These are phyloP conservation scores for Myopa tessellatipennis DNA, from an alignment of 2,888 invertebrate genomes.

Conservation along the genomic window DNA sequence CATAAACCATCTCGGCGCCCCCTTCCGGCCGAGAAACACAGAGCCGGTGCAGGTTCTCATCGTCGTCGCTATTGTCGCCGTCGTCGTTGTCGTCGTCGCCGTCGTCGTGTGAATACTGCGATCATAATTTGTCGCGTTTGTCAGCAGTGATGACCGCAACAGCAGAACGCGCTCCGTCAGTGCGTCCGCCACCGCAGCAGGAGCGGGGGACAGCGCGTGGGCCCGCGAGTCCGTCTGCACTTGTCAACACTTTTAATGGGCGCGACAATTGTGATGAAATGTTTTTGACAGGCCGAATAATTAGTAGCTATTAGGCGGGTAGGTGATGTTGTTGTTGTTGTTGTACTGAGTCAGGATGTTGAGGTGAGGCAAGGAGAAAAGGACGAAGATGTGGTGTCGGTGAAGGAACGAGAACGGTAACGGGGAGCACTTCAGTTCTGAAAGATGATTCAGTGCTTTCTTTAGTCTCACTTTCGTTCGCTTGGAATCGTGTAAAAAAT, in stretches of 20 bases:
- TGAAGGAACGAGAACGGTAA: not conserved
- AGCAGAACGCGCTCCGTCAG: not conserved
- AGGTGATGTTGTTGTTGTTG: slow-evolving; percentile 4
- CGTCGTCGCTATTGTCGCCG: not conserved
- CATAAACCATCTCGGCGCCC: slow-evolving; percentile 27
- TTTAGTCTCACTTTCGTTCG: not conserved
- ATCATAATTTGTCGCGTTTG: slow-evolving; percentile 36
- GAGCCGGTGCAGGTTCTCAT: not conserved
- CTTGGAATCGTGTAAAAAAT: not conserved
- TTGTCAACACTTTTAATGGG: slow-evolving; percentile 23
- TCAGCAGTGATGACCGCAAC: slow-evolving; percentile 13
- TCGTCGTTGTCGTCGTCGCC: not conserved
- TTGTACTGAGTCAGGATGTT: not conserved
- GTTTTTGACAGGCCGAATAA: slow-evolving; percentile 32
- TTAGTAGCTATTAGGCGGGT: slow-evolving; percentile 18
- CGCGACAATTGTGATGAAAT: slow-evolving; percentile 33
- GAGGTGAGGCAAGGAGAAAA: not conserved
- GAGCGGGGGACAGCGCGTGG: not conserved
- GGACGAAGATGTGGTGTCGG: not conserved
- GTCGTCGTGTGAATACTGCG: not conserved
- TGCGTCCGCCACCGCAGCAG: not conserved
- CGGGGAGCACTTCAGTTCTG: not conserved
- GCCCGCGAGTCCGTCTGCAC: not conserved
- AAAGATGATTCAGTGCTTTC: not conserved
- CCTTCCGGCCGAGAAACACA: not conserved